Conservation (phyloP, 2,113 vertebrate species). For the Dipodomys stephensi region DNA sequence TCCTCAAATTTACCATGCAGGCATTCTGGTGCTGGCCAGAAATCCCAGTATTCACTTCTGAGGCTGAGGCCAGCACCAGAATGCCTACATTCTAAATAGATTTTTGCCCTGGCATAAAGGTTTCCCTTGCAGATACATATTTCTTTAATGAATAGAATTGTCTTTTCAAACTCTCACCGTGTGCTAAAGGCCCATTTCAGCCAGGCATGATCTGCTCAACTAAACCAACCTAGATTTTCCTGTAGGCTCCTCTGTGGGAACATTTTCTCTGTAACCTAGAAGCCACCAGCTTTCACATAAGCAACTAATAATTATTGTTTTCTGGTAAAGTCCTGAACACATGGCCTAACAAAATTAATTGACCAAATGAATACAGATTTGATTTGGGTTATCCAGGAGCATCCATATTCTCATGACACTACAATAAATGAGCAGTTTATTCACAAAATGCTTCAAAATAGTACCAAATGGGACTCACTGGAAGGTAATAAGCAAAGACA, state of each 20-base stretch:
- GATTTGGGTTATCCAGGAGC: not conserved
- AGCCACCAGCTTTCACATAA: not conserved
- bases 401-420: not conserved
- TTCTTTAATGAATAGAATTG: slow-evolving; percentile 4
- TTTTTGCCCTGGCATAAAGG: not conserved
- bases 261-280: not conserved
- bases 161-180: not conserved
- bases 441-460: not conserved
- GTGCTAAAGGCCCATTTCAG: not conserved
- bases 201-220: no score
- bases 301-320: not conserved
- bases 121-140: not conserved
- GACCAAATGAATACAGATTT: not conserved
- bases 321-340: not conserved
- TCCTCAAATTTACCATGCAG: no score
- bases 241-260: not conserved
- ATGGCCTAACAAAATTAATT: not conserved
- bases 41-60: no score
- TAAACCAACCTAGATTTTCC: not conserved
- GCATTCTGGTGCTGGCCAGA: no score
- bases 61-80: not conserved
- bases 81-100: not conserved
- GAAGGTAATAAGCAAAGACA: no score
- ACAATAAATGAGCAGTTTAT: slow-evolving; percentile 20
- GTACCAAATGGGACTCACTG: not conserved